Evolutionary conservation across 2,888 invertebrate species (phyloP).

Genomic region (Cheilosia pagana): DNA sequence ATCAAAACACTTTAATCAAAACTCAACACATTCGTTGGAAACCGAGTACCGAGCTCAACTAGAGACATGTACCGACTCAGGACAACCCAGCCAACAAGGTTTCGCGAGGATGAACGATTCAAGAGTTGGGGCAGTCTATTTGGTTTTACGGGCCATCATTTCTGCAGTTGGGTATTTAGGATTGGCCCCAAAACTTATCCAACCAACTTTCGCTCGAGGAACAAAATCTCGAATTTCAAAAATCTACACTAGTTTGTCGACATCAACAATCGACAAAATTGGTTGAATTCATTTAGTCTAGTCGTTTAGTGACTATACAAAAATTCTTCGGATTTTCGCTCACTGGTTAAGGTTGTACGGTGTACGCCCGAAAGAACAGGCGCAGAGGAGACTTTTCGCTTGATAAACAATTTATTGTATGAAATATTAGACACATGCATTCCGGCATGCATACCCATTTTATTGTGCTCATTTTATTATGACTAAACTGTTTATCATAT

Average conservation of each 20-base stretch:
- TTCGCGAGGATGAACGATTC: slow-evolving; percentile 75
- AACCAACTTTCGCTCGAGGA: not conserved
- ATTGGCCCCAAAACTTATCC: too few species aligned
- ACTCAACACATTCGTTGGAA: slow-evolving; percentile 74
- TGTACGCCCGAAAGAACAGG: too few species aligned
- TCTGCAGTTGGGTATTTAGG: too few species aligned
- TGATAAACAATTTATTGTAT: too few species aligned
- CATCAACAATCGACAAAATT: not conserved
- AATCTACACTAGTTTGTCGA: not conserved
- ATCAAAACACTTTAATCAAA: slow-evolving; percentile 35
- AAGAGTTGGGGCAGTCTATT: not conserved
- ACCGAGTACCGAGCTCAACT: slow-evolving; percentile 31
- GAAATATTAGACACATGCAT: too few species aligned
- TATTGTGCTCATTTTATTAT: too few species aligned
- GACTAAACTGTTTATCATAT: too few species aligned
- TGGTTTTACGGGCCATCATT: not conserved
- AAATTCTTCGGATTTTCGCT: too few species aligned
- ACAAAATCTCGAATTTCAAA: not conserved
- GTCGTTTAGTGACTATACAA: too few species aligned
- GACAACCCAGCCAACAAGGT: slow-evolving; percentile 74
- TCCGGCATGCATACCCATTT: too few species aligned
- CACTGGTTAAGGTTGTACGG: too few species aligned
- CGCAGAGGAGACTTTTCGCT: too few species aligned
- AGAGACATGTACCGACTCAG: slow-evolving; percentile 75
- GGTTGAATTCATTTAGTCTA: not conserved